A percentile compares a stretch with the other conserved stretches of the same genome.
These are phyloP conservation scores for Tetheella fluctuosa DNA, from an alignment of 2,888 invertebrate genomes.

Conservation along the genomic window DNA sequence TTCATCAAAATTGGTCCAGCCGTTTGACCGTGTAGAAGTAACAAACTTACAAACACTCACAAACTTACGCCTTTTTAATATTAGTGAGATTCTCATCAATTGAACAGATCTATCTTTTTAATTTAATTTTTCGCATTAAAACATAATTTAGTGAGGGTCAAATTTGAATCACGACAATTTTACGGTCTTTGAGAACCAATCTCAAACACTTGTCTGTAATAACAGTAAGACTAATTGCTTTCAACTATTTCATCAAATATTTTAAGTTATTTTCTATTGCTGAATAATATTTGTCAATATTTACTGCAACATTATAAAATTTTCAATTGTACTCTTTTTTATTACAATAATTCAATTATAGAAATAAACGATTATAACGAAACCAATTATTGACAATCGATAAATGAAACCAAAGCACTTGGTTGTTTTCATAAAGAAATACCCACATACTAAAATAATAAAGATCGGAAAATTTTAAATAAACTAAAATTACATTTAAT, in stretches of 20 bases:
- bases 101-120: background rate
- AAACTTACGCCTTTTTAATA: too few relatives aligned
- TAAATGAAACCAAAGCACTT: background rate
- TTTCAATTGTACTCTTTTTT: background rate
- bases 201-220: background rate
- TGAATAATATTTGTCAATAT: background rate
- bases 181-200: background rate
- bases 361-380: background rate
- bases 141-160: background rate
- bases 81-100: background rate
- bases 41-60: too few relatives aligned
- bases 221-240: background rate
- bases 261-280: background rate
- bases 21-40: too few relatives aligned
- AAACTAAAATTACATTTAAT: too few relatives aligned
- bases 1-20: too few relatives aligned
- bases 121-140: background rate
- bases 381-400: background rate
- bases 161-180: constrained; percentile 4
- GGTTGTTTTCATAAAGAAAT: background rate
- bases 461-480: too few relatives aligned
- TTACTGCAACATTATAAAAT: background rate
- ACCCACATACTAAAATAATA: too few relatives aligned
- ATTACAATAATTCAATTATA: background rate
- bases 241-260: constrained; percentile 3